phyloP scores from a whole-genome alignment of 2,797 vertebrate genomes.

The Allobates femoralis region DNA sequence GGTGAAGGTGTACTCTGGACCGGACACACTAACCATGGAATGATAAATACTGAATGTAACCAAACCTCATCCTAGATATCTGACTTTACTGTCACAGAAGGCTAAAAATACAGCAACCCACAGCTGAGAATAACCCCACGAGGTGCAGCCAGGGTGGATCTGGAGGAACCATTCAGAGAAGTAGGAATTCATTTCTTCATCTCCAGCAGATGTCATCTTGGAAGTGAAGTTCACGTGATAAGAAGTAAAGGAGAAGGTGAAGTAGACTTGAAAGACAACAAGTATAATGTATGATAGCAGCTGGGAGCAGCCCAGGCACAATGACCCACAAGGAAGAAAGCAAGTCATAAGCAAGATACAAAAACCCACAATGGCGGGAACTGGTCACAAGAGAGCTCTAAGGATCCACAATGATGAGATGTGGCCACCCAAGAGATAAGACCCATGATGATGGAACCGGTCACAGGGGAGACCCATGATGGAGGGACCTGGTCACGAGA shows the following conservation, averaged over 20 bases:
- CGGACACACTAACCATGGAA: neutral
- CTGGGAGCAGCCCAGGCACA: neutral
- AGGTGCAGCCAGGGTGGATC: neutral
- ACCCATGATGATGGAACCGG: neutral
- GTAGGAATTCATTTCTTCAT: no score
- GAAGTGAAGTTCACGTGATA: neutral
- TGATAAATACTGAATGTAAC: neutral
- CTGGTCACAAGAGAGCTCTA: neutral
- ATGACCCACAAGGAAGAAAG: neutral
- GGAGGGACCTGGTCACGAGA: no score
- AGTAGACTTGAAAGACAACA: neutral
- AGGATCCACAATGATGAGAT: neutral
- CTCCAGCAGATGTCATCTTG: neutral
- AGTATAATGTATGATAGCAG: neutral
- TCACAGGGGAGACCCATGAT: no score
- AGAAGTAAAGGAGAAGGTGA: no score
- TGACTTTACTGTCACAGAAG: neutral
- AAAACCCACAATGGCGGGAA: neutral
- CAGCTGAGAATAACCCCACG: constrained; percentile 19
- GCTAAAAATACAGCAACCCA: constrained; percentile 26
- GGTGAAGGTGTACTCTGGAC: constrained; percentile 24
- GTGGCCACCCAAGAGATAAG: neutral
- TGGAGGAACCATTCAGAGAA: neutral
- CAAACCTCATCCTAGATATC: neutral
- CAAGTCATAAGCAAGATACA: neutral